These are phyloP conservation scores for Agelaius phoeniceus DNA, from an alignment of 2,113 vertebrate species.

Conservation along the genomic window DNA sequence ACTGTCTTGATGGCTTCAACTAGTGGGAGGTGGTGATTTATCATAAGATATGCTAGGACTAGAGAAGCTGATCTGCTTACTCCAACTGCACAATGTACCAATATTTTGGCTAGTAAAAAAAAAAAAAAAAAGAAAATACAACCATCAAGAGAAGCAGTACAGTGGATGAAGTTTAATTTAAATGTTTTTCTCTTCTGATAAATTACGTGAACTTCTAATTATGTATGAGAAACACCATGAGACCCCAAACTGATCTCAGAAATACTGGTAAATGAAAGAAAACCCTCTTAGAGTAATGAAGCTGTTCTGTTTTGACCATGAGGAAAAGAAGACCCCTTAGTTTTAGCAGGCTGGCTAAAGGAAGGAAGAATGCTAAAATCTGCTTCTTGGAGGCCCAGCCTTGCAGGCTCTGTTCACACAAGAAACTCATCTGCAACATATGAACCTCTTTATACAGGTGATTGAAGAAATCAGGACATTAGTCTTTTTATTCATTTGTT, in stretches of 20 bases:
- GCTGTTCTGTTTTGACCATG: background rate
- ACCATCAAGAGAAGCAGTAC: background rate
- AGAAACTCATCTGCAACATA: background rate
- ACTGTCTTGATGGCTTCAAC: conserved; percentile 82
- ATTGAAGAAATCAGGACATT: background rate
- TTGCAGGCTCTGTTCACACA: background rate
- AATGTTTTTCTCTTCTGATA: background rate
- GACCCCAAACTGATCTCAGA: background rate
- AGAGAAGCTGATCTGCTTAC: conserved; percentile 93
- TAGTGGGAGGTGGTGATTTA: conserved; percentile 83
- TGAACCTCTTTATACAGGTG: background rate
- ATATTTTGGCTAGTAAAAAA: conserved; percentile 84
- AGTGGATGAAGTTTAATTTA: background rate
- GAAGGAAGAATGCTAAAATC: background rate
- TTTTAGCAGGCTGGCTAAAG: background rate
- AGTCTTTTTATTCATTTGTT: background rate
- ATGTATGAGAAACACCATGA: background rate
- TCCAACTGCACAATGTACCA: conserved; percentile 96
- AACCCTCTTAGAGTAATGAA: background rate
- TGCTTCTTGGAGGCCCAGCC: background rate
- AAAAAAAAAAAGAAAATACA: background rate
- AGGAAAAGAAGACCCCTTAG: background rate
- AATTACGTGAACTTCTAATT: background rate
- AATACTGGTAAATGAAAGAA: background rate
- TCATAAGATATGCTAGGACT: conserved; percentile 96